Conservation (phyloP, 1,140 invertebrate species). For the Elysia chlorotica region DNA sequence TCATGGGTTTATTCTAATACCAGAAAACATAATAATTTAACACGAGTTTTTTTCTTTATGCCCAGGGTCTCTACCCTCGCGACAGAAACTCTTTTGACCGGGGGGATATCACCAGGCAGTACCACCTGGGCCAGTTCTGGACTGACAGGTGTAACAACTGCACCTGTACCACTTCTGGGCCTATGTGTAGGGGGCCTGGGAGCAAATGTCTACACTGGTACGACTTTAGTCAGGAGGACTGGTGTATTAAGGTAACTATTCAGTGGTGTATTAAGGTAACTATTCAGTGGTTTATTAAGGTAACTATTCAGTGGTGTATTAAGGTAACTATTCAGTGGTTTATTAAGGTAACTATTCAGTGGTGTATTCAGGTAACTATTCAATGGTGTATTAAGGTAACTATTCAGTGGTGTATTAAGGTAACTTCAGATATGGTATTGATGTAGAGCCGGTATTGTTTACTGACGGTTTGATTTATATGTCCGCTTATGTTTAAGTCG, state of each 20-base stretch:
- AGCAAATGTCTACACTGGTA: background rate
- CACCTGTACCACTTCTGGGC: background rate
- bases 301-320: background rate
- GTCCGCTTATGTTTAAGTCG: no score
- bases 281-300: background rate
- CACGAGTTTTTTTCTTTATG: no score
- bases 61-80: background rate
- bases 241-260: constrained; percentile 4
- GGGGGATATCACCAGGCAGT: background rate
- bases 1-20: no score
- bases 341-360: background rate
- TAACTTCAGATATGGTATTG: no score
- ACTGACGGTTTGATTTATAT: no score
- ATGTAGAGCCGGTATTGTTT: no score
- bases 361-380: background rate
- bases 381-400: background rate
- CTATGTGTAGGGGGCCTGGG: background rate
- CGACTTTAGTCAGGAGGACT: constrained; percentile 2
- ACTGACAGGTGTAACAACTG: background rate
- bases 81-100: constrained; percentile 1
- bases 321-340: no score
- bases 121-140: background rate
- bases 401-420: no score
- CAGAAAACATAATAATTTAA: no score
- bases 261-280: background rate